A percentile compares a stretch with the other conserved stretches of the same genome.
Evolutionary conservation across 2,113 vertebrate genomes (phyloP).

Genomic region (Climacteris rufus): DNA sequence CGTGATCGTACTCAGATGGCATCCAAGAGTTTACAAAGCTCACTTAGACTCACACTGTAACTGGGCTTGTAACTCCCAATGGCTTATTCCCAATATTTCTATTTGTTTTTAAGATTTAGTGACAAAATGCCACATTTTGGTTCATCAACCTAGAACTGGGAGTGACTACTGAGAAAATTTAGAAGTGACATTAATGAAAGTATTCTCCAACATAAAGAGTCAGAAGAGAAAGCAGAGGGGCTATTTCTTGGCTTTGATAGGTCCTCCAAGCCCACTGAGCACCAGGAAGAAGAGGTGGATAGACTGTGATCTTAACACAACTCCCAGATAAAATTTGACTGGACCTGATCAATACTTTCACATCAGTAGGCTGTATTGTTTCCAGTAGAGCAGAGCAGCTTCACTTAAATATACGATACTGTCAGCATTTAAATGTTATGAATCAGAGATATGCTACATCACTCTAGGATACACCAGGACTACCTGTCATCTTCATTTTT

Average conservation of each 20-base stretch:
- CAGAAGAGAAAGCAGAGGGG: neutral
- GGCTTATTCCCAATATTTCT: neutral
- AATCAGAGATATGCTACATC: neutral
- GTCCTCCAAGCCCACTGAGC: neutral
- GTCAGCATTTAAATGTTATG: neutral
- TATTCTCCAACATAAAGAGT: neutral
- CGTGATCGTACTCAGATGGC: neutral
- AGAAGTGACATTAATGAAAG: neutral
- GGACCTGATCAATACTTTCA: neutral
- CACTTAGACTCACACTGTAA: neutral
- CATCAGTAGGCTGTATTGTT: neutral
- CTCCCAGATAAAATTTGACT: neutral
- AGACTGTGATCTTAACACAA: neutral
- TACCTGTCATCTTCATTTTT: neutral
- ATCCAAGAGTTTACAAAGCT: neutral
- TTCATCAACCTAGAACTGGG: neutral
- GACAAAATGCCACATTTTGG: neutral
- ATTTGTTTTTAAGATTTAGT: neutral
- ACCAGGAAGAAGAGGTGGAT: neutral
- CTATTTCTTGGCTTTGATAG: neutral
- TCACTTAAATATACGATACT: neutral
- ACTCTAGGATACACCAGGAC: neutral
- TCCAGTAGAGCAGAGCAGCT: neutral
- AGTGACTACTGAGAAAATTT: neutral
- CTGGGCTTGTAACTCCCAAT: neutral